Conservation (phyloP, 2,888 invertebrate genomes). For the Calliphora vomitoria region DNA sequence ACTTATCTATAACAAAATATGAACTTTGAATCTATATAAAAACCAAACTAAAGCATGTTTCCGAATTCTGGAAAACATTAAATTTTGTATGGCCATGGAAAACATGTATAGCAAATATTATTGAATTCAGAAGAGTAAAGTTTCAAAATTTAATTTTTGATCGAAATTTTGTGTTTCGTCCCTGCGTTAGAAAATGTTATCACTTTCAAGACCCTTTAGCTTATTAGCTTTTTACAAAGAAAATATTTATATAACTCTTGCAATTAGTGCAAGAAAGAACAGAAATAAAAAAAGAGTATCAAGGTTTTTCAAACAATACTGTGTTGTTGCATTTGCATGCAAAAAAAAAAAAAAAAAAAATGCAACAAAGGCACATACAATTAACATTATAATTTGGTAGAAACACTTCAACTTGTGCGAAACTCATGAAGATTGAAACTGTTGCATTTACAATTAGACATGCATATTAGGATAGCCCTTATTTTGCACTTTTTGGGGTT, state of each 20-base stretch:
- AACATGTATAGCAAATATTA: too few species aligned
- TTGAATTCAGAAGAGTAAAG: too few species aligned
- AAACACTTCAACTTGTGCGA: conserved; percentile 36
- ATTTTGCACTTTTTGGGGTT: too few species aligned
- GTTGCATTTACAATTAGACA: conserved; percentile 69
- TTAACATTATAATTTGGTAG: conserved; percentile 54
- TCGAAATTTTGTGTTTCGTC: too few species aligned
- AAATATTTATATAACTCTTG: conserved; percentile 59
- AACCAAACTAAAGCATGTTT: too few species aligned
- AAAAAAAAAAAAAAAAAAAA: neutral
- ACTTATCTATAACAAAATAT: too few species aligned
- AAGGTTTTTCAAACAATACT: conserved; percentile 57
- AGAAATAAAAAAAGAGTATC: conserved; percentile 56
- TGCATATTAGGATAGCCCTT: neutral
- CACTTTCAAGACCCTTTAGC: conserved; percentile 53
- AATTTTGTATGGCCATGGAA: too few species aligned
- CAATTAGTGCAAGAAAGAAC: conserved; percentile 54
- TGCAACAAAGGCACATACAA: conserved; percentile 24
- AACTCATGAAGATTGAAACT: conserved; percentile 53
- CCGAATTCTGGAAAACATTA: too few species aligned
- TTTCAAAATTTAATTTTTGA: too few species aligned
- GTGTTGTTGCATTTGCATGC: conserved; percentile 31
- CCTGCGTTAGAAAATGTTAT: conserved; percentile 11
- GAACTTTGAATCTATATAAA: too few species aligned
- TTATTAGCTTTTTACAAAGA: conserved; percentile 38